Percentiles rank a stretch among this genome's conserved stretches.
Conservation (phyloP, 2,113 vertebrate genomes). For the Pagrus major region DNA sequence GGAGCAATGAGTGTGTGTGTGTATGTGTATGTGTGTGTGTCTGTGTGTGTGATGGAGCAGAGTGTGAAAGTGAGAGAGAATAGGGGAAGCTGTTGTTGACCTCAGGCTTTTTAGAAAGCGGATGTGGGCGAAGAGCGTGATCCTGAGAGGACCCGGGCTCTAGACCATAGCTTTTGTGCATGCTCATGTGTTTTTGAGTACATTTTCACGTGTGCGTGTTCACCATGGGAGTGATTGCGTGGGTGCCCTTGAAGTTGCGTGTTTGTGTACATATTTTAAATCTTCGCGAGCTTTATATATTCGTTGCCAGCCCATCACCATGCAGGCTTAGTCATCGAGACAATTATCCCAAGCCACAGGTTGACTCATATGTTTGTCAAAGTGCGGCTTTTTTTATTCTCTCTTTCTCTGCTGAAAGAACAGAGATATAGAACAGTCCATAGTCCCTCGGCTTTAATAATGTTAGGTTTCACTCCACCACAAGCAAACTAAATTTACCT, state of each 20-base stretch:
- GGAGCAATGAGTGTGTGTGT: slow-evolving; percentile 39
- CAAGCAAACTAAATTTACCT: slow-evolving; percentile 42
- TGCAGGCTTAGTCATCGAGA: slow-evolving; percentile 79
- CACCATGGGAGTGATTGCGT: slow-evolving; percentile 19
- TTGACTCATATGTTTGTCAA: slow-evolving; percentile 85
- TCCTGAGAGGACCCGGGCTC: slow-evolving; percentile 47
- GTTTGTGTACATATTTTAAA: slow-evolving; percentile 58
- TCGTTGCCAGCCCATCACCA: slow-evolving; percentile 55
- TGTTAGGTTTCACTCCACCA: slow-evolving; percentile 36
- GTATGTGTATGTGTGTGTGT: slow-evolving; percentile 41
- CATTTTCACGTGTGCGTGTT: neutral
- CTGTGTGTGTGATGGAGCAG: slow-evolving; percentile 39
- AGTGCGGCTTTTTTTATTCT: slow-evolving; percentile 60
- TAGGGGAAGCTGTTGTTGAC: slow-evolving; percentile 80
- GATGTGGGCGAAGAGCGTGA: slow-evolving; percentile 74
- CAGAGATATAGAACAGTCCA: slow-evolving; percentile 5
- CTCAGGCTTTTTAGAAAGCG: slow-evolving; percentile 79
- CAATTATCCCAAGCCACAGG: slow-evolving; percentile 81
- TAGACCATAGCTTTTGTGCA: slow-evolving; percentile 35
- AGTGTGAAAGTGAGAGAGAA: slow-evolving; percentile 83
- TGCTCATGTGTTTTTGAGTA: slow-evolving; percentile 20
- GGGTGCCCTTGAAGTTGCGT: slow-evolving; percentile 38
- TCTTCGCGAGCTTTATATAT: slow-evolving; percentile 52
- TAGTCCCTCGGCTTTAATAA: slow-evolving; percentile 21
- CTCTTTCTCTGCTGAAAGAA: slow-evolving; percentile 38